Conservation (phyloP, 2,113 vertebrate genomes). For the Cebus imitator region DNA sequence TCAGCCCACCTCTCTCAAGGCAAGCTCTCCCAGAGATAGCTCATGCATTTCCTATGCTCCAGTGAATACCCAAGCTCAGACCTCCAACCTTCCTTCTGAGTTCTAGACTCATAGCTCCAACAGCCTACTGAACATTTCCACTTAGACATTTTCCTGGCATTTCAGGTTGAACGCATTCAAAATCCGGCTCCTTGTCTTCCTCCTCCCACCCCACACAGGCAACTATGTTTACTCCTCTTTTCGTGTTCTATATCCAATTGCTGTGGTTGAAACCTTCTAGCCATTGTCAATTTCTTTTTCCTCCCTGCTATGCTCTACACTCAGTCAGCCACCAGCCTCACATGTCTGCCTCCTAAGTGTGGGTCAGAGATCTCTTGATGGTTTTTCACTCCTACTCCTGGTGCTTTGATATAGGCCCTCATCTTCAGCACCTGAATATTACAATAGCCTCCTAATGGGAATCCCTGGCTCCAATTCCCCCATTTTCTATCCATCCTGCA, state of each 20-base stretch:
- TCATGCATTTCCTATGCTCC: background rate
- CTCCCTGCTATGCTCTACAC: too few species aligned
- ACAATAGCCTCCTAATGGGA: background rate
- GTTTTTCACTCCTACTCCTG: background rate
- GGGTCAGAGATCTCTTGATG: background rate
- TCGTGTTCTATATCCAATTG: fast-evolving
- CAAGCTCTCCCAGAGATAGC: background rate
- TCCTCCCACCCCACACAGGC: background rate
- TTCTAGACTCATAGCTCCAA: background rate
- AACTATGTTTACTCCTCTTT: background rate
- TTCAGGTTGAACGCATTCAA: background rate
- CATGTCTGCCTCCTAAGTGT: background rate
- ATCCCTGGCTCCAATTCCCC: background rate
- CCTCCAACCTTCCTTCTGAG: background rate
- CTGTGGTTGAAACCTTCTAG: background rate
- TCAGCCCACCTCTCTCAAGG: background rate
- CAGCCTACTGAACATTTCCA: background rate
- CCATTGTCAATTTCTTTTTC: background rate
- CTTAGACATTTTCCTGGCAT: background rate
- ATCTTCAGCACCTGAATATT: background rate
- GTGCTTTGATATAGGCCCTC: background rate
- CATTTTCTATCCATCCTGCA: background rate
- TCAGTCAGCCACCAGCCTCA: background rate
- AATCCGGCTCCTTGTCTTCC: background rate
- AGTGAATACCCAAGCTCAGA: background rate